Percentiles rank a stretch among this genome's conserved stretches.
Evolutionary conservation across 2,888 invertebrate species (phyloP).

Genomic region (Macrophya annulata): DNA sequence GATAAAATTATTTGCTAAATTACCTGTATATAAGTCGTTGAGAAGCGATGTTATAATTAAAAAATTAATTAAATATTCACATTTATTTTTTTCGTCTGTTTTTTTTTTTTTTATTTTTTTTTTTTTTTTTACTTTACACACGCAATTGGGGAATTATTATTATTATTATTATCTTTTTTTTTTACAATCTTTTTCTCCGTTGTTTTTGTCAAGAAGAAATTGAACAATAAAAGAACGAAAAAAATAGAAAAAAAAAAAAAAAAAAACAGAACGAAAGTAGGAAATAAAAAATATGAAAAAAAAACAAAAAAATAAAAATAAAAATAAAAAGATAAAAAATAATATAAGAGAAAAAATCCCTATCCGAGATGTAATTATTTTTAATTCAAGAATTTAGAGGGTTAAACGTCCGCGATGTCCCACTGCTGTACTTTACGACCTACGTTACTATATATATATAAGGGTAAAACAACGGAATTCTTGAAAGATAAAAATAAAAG

Average conservation of each 20-base stretch:
- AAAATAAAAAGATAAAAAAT: not conserved
- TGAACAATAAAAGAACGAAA: not conserved
- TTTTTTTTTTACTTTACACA: not conserved
- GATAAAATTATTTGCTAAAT: slow-evolving; percentile 10
- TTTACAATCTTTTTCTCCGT: not conserved
- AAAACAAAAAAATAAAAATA: not conserved
- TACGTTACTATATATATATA: too few relatives aligned
- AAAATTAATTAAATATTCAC: slow-evolving; percentile 27
- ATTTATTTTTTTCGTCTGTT: not conserved
- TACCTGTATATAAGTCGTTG: slow-evolving; percentile 14
- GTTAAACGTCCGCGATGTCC: slow-evolving; percentile 33
- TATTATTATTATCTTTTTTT: not conserved
- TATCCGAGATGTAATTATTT: slow-evolving; percentile 40
- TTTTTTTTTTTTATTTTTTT: not conserved
- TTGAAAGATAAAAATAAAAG: not conserved
- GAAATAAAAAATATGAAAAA: too few relatives aligned
- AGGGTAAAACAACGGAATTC: slow-evolving; percentile 27
- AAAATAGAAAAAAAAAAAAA: not conserved
- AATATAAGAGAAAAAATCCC: not conserved
- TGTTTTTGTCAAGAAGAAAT: not conserved
- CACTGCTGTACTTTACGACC: slow-evolving; percentile 39
- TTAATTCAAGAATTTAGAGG: slow-evolving; percentile 41
- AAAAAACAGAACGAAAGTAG: too few relatives aligned
- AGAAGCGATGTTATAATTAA: slow-evolving; percentile 6
- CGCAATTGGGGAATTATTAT: not conserved